Evolutionary conservation across 2,888 invertebrate genomes (phyloP), one percentile per base, ranked within the genome.

Genomic region (Pimpla rufipes): DNA sequence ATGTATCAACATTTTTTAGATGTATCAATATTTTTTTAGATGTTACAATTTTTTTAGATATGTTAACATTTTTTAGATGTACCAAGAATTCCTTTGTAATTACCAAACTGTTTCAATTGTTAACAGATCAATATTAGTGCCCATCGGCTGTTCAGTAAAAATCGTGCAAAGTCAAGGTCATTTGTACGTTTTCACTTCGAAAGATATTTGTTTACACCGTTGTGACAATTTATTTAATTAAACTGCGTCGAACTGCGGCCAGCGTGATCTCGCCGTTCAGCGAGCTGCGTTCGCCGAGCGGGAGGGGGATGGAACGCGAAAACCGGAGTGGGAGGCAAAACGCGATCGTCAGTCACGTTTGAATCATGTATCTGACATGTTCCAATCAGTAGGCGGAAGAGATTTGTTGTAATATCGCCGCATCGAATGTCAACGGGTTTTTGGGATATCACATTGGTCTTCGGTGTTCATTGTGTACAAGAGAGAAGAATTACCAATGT

Each of bases 301-400:
- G 59, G 35, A 59, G 59, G 59, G 35, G 35, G 47, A 47, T 5
- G 47, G 3, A 5, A n/a, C 29, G 29, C 13, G 23, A 29, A 29
- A 57, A 57, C 7, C 13, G 23, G 13, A 29, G 57, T 29, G 59
- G 59, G 35, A 59, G 35, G 35, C 59, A 6, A n/a, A 59, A n/a
- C 13, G 35, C 59, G n/a, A 35, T 59, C 35, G n/a, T 35, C 59
- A 35, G 35, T 59, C 59, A 35, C 35, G 57, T 37, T 35, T 35
- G 59, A n/a, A 59, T 1, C 35, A 23, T 57, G 29, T 29, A 8
- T 29, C 13, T 29, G 11, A 13, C 57, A 29, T n/a, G 57, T 57
- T 57, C n/a, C 11, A 23, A 57, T 57, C 57, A n/a, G 57, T 29
- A 29, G 57, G 3, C 29, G 29, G 29, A 57, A 13, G 23, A 29